phyloP scores from a whole-genome alignment of 2,888 invertebrate genomes.

The Lithophane semibrunnea region DNA sequence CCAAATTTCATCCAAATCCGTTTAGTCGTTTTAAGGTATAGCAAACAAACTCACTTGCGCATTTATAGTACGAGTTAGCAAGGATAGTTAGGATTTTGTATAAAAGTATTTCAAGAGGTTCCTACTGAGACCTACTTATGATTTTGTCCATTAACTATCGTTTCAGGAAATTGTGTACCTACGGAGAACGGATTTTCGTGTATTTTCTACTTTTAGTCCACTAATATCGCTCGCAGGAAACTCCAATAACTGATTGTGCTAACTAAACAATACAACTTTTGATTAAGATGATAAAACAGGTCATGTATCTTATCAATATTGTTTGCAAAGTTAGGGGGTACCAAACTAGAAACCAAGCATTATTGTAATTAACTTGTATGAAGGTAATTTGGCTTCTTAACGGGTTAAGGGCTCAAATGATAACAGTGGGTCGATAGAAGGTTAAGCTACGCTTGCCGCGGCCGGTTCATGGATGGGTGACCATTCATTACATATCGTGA shows the following conservation, averaged over 20 bases:
- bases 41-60: too few species aligned
- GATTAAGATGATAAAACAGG: neutral
- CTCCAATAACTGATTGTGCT: neutral
- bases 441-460: neutral
- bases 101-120: neutral
- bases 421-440: neutral
- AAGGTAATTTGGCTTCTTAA: neutral
- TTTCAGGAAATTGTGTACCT: neutral
- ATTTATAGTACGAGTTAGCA: too few species aligned
- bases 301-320: neutral
- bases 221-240: neutral
- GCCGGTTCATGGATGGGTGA: neutral
- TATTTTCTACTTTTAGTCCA: too few species aligned
- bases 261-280: neutral
- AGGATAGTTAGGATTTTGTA: too few species aligned
- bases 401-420: neutral
- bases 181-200: neutral
- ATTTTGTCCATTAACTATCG: neutral
- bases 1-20: too few species aligned
- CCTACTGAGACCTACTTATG: too few species aligned
- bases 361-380: neutral
- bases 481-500: neutral
- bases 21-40: too few species aligned
- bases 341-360: too few species aligned
- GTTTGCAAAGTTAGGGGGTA: neutral